Conservation (phyloP, 92 coral and sea anemone species). For the Zoanthus sansibaricus region DNA sequence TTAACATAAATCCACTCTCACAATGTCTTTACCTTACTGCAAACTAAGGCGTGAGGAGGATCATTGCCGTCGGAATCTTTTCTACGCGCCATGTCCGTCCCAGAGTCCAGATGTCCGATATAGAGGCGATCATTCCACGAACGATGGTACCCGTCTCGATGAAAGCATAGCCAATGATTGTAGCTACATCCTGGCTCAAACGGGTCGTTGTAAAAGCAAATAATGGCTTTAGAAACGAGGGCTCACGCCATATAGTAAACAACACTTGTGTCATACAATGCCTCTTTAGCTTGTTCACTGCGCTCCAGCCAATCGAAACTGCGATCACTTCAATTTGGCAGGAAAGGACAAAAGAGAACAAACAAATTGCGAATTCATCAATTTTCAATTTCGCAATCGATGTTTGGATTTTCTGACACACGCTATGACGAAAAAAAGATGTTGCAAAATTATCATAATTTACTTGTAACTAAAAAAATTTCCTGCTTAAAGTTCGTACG, state of each 20-base stretch:
- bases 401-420: slow-evolving; percentile 27
- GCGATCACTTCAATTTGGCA: slow-evolving; percentile 41
- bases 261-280: slow-evolving; percentile 1
- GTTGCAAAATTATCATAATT: background rate
- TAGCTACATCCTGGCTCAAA: slow-evolving; percentile 64
- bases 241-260: slow-evolving; percentile 43
- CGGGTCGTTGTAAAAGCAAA: slow-evolving; percentile 63
- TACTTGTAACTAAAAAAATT: background rate
- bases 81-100: slow-evolving; percentile 53
- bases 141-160: background rate
- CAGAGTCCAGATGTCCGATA: background rate
- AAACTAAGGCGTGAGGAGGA: slow-evolving; percentile 71
- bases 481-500: background rate
- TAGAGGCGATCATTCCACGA: slow-evolving; percentile 43
- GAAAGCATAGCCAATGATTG: slow-evolving; percentile 62
- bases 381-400: slow-evolving; percentile 44
- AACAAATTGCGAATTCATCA: slow-evolving; percentile 44
- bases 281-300: slow-evolving; percentile 21
- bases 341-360: slow-evolving; percentile 33
- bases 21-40: slow-evolving; percentile 57
- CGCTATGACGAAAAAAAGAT: slow-evolving; percentile 11
- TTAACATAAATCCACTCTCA: background rate
- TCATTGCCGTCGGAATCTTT: slow-evolving; percentile 59
- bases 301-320: slow-evolving; percentile 29
- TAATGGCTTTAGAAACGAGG: slow-evolving; percentile 24